These are phyloP conservation scores for Eospalax fontanierii DNA, from an alignment of 2,797 vertebrate genomes.

Conservation along the genomic window DNA sequence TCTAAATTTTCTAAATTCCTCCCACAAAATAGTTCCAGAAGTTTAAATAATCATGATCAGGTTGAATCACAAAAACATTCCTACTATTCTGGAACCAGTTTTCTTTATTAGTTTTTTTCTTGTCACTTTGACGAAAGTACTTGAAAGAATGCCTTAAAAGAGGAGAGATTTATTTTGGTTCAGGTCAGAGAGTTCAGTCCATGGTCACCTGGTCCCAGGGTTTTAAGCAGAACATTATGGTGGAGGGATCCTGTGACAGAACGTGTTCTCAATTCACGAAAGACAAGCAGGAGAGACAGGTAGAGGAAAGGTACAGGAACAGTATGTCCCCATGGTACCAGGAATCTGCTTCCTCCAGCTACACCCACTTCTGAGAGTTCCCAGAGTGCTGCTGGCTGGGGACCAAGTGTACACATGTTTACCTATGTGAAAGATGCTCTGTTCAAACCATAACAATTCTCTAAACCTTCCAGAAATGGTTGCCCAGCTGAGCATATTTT, in stretches of 20 bases:
- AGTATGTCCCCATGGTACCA: not conserved
- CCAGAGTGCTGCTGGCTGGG: not conserved
- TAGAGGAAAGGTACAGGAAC: not conserved
- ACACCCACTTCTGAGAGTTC: not conserved
- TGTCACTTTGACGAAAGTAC: not conserved
- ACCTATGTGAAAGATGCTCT: not conserved
- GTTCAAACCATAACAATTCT: not conserved
- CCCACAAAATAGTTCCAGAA: not conserved
- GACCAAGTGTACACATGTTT: too few species aligned
- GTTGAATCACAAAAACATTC: not conserved
- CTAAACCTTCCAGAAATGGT: slow-evolving; percentile 44
- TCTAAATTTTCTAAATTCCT: too few species aligned
- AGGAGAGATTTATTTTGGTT: not conserved
- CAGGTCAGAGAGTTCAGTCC: not conserved
- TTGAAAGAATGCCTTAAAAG: not conserved
- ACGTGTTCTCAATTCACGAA: not conserved
- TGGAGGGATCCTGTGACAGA: not conserved
- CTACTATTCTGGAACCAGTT: not conserved
- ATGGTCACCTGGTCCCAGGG: not conserved
- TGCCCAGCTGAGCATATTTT: not conserved
- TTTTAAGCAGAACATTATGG: not conserved
- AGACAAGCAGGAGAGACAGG: not conserved
- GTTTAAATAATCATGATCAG: not conserved
- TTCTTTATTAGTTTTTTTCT: not conserved
- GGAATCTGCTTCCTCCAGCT: not conserved